Evolutionary conservation across 2,888 invertebrate genomes (phyloP).

Genomic region (Callosobruchus maculatus): DNA sequence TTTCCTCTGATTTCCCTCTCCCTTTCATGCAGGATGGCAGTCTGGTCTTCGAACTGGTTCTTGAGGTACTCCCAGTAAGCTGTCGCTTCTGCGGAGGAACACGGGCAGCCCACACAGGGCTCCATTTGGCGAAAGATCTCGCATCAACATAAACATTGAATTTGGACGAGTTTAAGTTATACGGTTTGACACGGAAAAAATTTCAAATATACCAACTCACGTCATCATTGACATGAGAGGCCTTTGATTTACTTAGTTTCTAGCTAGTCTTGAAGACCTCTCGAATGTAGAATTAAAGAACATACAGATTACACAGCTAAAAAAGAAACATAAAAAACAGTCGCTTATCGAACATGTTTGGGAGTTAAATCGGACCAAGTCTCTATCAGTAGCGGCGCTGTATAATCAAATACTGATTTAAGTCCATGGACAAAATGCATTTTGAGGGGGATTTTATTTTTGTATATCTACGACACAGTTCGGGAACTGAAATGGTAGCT

Average conservation of each 20-base stretch:
- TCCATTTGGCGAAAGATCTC: constrained; percentile 8
- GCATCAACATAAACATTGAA: constrained; percentile 4
- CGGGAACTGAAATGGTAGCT: no score
- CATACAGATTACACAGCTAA: no score
- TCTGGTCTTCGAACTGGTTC: constrained; percentile 17
- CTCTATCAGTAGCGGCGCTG: no score
- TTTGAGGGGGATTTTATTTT: no score
- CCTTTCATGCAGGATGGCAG: constrained; percentile 10
- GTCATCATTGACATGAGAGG: not conserved
- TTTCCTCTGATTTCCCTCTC: constrained; percentile 17
- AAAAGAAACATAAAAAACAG: no score
- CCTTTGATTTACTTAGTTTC: not conserved
- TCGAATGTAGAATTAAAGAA: no score
- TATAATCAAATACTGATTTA: no score
- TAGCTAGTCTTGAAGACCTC: no score
- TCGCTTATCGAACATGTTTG: no score
- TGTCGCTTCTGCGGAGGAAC: constrained; percentile 3
- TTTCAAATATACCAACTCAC: constrained; percentile 3
- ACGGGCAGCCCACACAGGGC: constrained; percentile 4
- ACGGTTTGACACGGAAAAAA: constrained; percentile 4
- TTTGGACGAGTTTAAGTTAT: constrained; percentile 3
- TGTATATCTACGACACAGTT: no score
- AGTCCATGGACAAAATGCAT: no score
- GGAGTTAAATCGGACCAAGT: no score
- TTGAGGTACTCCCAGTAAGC: constrained; percentile 16